Percentiles rank a stretch among this genome's conserved stretches.
Evolutionary conservation across 2,113 vertebrate genomes (phyloP).

Genomic region (Salminus brasiliensis): DNA sequence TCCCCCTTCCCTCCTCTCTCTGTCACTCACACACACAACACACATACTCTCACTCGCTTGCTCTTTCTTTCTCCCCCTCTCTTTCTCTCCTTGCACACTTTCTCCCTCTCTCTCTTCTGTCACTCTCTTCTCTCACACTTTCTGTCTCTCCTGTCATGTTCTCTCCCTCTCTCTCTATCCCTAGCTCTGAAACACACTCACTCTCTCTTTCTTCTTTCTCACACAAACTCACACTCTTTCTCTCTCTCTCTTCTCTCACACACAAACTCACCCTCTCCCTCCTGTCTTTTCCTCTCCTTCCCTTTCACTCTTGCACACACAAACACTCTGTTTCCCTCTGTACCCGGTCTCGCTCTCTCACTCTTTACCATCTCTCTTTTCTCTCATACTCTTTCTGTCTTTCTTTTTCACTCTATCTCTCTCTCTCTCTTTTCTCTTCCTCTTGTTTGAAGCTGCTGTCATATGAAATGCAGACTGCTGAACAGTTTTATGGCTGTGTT

Average conservation of each 20-base stretch:
- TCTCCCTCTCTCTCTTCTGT: not conserved
- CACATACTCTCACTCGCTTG: not conserved
- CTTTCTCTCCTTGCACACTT: not conserved
- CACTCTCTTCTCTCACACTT: too few relatives aligned
- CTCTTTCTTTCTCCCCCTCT: not conserved
- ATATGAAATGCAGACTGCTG: constrained; percentile 20
- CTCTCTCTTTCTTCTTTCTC: not conserved
- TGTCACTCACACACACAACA: too few relatives aligned
- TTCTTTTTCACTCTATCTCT: not conserved
- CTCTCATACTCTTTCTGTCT: not conserved
- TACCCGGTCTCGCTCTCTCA: too few relatives aligned
- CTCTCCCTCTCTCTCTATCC: not conserved
- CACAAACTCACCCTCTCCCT: not conserved
- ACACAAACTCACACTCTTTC: not conserved
- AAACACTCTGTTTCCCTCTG: too few relatives aligned
- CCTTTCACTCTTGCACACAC: not conserved
- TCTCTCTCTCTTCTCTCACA: not conserved
- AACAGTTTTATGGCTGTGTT: constrained; percentile 29
- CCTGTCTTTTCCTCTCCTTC: not conserved
- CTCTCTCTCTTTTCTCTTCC: not conserved
- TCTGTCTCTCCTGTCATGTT: too few relatives aligned
- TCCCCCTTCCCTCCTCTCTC: too few relatives aligned
- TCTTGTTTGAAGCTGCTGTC: not conserved
- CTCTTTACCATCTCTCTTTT: too few relatives aligned
- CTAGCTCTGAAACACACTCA: too few relatives aligned